Evolutionary conservation across 2,888 invertebrate genomes (phyloP).

Genomic region (Drosophila neonasuta): DNA sequence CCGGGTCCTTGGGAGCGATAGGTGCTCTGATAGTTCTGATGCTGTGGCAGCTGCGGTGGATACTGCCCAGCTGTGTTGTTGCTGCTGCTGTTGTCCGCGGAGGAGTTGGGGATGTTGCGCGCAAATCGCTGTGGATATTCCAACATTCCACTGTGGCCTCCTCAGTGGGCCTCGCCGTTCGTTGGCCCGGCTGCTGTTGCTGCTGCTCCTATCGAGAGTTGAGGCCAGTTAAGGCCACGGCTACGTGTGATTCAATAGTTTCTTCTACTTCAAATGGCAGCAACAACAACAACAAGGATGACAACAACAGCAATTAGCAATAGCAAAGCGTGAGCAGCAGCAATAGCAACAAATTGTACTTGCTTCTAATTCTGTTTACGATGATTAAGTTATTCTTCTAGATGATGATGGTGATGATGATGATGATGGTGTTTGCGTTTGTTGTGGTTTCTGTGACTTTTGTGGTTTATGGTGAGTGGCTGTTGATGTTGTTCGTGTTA

Average conservation of each 20-base stretch:
- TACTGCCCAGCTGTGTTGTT: conserved; percentile 56
- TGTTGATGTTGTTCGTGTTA: conserved; percentile 16
- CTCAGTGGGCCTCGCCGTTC: conserved; percentile 53
- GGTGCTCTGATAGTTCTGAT: conserved; percentile 58
- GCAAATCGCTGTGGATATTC: conserved; percentile 85
- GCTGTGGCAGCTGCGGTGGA: conserved; percentile 74
- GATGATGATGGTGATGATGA: conserved; percentile 10
- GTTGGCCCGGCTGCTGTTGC: background rate
- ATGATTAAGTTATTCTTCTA: conserved; percentile 7
- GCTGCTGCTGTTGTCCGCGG: conserved; percentile 46
- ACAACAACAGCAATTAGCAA: conserved; percentile 4
- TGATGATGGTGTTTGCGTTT: conserved; percentile 20
- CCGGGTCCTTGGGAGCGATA: conserved; percentile 69
- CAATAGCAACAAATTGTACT: conserved; percentile 7
- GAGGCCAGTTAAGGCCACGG: conserved; percentile 1
- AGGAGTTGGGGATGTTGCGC: conserved; percentile 85
- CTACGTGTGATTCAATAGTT: conserved; percentile 17
- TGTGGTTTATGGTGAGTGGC: conserved; percentile 4
- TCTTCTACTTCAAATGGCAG: background rate
- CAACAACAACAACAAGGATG: conserved; percentile 1
- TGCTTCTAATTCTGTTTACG: conserved; percentile 11
- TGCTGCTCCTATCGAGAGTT: conserved; percentile 22
- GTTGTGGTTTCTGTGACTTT: conserved; percentile 2
- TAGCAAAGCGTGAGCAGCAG: conserved; percentile 28
- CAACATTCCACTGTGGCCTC: conserved; percentile 81